phyloP scores from a whole-genome alignment of 2,888 invertebrate species.

The Apeira syringaria region DNA sequence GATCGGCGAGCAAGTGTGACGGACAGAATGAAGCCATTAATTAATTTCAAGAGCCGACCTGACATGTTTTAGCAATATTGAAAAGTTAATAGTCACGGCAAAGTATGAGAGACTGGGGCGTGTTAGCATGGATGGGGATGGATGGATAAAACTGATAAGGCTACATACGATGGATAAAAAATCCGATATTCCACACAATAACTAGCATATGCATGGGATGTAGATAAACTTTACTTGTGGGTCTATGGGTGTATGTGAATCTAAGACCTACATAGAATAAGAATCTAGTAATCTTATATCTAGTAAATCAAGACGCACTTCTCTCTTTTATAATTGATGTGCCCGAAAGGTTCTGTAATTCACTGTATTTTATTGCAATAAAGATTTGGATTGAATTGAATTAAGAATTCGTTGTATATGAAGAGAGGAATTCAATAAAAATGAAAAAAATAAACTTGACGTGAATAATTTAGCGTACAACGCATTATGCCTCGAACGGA shows the following conservation, averaged over 20 bases:
- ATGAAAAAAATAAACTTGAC: too few relatives aligned
- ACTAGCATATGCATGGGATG: background rate
- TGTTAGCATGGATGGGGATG: conserved; percentile 3
- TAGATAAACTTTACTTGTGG: background rate
- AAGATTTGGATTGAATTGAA: too few relatives aligned
- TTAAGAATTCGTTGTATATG: too few relatives aligned
- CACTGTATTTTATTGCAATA: too few relatives aligned
- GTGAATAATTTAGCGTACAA: too few relatives aligned
- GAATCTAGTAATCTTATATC: too few relatives aligned
- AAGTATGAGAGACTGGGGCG: conserved; percentile 11
- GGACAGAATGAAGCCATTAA: conserved; percentile 49
- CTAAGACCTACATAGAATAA: too few relatives aligned
- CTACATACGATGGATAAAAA: background rate
- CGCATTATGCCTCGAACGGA: too few relatives aligned
- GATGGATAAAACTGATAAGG: conserved; percentile 9
- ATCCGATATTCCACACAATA: background rate
- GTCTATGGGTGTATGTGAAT: background rate
- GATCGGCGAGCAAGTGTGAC: conserved; percentile 37
- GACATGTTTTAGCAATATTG: conserved; percentile 39
- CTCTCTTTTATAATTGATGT: too few relatives aligned
- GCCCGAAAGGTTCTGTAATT: too few relatives aligned
- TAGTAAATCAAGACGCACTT: too few relatives aligned
- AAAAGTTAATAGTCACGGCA: conserved; percentile 40
- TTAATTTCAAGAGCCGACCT: conserved; percentile 41
- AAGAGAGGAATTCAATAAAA: too few relatives aligned